Evolutionary conservation across 2,888 invertebrate species (phyloP).

Genomic region (Spisula solida): DNA sequence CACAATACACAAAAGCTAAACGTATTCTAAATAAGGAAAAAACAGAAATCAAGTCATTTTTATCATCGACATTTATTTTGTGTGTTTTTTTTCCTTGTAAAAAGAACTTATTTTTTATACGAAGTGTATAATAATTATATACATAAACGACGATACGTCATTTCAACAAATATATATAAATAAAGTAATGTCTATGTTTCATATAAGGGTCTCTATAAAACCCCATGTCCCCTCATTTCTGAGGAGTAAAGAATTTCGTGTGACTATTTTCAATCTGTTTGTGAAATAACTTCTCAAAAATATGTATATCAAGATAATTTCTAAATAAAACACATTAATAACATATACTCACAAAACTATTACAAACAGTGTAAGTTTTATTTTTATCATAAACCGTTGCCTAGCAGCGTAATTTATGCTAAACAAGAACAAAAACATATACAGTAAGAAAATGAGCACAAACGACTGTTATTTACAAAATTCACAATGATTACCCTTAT

Average conservation of each 20-base stretch:
- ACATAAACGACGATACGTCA: slow-evolving; percentile 46
- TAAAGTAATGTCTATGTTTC: slow-evolving; percentile 40
- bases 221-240: neutral
- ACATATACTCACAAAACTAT: neutral
- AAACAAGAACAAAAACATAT: slow-evolving; percentile 1
- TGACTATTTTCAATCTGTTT: neutral
- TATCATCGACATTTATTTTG: slow-evolving; percentile 44
- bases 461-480: neutral
- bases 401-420: slow-evolving; percentile 8
- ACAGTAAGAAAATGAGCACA: slow-evolving; percentile 17
- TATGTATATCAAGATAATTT: slow-evolving; percentile 14
- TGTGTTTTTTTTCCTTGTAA: slow-evolving; percentile 38
- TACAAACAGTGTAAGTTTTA: slow-evolving; percentile 8
- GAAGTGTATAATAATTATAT: slow-evolving; percentile 49
- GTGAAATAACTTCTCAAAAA: slow-evolving; percentile 12
- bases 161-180: slow-evolving; percentile 59
- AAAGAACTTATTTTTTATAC: slow-evolving; percentile 43
- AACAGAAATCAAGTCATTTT: neutral
- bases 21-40: neutral
- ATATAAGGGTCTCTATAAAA: neutral
- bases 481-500: slow-evolving; percentile 3
- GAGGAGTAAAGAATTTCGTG: neutral
- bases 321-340: slow-evolving; percentile 23
- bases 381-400: neutral
- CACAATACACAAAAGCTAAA: too few species aligned